Conservation (phyloP, 1,140 invertebrate species). For the Teleogryllus occipitalis region DNA sequence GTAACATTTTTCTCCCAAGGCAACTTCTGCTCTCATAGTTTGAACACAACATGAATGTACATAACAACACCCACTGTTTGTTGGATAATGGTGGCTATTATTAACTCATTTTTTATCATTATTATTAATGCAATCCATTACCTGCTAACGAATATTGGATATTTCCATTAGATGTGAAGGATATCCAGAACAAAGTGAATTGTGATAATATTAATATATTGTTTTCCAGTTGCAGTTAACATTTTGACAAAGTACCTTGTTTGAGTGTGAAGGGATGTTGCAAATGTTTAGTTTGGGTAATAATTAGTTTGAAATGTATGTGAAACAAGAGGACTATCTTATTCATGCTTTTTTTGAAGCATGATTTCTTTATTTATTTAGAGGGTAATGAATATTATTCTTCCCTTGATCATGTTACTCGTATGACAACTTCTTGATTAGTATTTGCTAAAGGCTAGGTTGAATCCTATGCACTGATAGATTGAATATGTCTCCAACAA, state of each 20-base stretch:
- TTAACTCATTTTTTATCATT: neutral
- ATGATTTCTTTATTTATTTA: too few species aligned
- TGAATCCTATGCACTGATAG: too few species aligned
- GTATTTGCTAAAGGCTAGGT: too few species aligned
- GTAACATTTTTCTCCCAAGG: neutral
- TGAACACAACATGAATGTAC: conserved; percentile 1
- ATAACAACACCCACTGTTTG: conserved; percentile 4
- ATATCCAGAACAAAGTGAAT: neutral
- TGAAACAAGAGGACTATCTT: too few species aligned
- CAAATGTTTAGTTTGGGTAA: too few species aligned
- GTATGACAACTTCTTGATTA: too few species aligned
- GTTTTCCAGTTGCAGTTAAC: neutral
- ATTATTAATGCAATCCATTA: neutral
- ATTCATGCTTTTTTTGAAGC: too few species aligned
- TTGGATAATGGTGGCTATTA: conserved; percentile 4
- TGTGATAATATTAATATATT: neutral
- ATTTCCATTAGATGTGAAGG: neutral
- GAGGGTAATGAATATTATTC: too few species aligned
- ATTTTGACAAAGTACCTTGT: neutral
- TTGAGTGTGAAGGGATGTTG: neutral
- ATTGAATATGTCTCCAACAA: too few species aligned
- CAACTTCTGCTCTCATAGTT: neutral
- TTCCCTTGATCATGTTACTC: too few species aligned
- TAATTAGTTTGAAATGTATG: too few species aligned
- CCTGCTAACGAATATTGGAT: neutral